Evolutionary conservation across 2,797 vertebrate species (phyloP), one percentile per base, ranked within the genome.

Genomic region (Tapirus indicus): DNA sequence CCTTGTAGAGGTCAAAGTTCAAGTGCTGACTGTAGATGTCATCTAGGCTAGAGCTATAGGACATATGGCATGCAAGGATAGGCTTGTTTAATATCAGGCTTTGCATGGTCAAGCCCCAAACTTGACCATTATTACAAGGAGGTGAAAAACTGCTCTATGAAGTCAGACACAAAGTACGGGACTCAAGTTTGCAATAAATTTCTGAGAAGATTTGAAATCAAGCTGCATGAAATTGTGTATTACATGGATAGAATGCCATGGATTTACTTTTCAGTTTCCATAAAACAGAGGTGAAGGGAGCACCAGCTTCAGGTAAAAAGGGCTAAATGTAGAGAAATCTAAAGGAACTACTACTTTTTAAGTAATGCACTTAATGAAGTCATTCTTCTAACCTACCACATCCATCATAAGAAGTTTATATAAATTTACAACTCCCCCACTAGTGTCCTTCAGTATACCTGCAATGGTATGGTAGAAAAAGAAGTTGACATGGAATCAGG

Each of bases 121-220:
- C 25, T 77, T 93, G 38, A 91, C 21, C 47, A 87, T 74, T 94
- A 62, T 85, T 66, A 13, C 68, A 96, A 80, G 52, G 32, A 85
- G 25, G 78, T 35, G 13, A 47, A 80, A 85, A 44, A 71, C 5
- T 49, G 6, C 13, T 82, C 38, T 54, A 4, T 35, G 10, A 82
- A 27, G 32, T 95, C 41, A 87, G 32, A 90, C 4, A 41, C 54
- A 60, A 66, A 79, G 38, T 20, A 69, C 2, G n/a, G 47, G 38
- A 47, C 23, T 56, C 25, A 47, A 38, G 23, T 88, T 89, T 77
- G n/a, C 58, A 93, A 58, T 56, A 9, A 32, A 77, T 66, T 95
- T 62, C 86, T 87, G 35, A 86, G 52, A 84, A 66, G 69, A 29
- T 64, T 56, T 23, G 11, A 60, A 92, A 52, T 68, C 14, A 78